Conservation (phyloP, 2,113 vertebrate genomes). For the Pristiophorus japonicus region DNA sequence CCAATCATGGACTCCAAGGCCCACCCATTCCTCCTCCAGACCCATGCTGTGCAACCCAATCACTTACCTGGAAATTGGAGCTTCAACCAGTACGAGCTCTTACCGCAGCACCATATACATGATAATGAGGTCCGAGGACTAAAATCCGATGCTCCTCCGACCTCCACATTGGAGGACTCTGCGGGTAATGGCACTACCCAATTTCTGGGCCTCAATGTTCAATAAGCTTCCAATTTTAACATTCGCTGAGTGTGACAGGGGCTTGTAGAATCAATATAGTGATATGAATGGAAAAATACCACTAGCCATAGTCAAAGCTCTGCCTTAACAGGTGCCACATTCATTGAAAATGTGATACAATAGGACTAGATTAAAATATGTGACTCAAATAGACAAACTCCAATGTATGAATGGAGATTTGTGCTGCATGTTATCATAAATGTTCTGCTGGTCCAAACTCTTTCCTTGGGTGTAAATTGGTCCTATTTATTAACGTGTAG, state of each 20-base stretch:
- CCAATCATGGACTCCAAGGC: too few relatives aligned
- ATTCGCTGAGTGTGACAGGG: not conserved
- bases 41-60: too few relatives aligned
- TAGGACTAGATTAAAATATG: not conserved
- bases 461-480: not conserved
- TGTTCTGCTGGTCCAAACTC: not conserved
- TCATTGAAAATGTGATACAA: not conserved
- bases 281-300: not conserved
- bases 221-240: not conserved
- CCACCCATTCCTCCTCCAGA: too few relatives aligned
- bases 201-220: not conserved
- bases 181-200: too few relatives aligned
- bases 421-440: not conserved
- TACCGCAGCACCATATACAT: too few relatives aligned
- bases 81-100: too few relatives aligned
- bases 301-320: not conserved
- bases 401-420: not conserved
- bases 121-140: too few relatives aligned
- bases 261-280: not conserved
- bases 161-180: too few relatives aligned
- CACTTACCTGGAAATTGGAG: too few relatives aligned
- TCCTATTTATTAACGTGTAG: not conserved
- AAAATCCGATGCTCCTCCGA: too few relatives aligned
- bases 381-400: not conserved
- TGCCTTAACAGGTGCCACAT: not conserved